A percentile compares a stretch with the other conserved stretches of the same genome.
phyloP scores from a whole-genome alignment of 2,797 vertebrate species.

The Lepidocolaptes lacrymiger region DNA sequence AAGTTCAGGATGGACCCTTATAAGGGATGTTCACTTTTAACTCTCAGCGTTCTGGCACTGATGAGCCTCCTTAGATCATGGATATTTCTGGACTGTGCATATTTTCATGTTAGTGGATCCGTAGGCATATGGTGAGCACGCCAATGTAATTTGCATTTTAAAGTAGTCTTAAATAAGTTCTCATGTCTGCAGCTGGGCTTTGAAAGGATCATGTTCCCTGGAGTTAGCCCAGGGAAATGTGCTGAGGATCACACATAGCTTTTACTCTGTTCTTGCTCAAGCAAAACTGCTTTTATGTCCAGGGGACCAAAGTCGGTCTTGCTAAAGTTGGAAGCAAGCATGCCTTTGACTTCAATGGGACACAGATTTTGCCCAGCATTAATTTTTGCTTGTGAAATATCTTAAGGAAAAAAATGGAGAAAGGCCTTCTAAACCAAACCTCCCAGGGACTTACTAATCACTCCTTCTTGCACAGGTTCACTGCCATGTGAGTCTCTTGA shows the following conservation, averaged over 20 bases:
- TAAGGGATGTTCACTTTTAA: neutral
- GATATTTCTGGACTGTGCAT: neutral
- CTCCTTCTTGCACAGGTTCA: neutral
- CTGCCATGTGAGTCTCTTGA: neutral
- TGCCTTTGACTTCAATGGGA: conserved; percentile 1
- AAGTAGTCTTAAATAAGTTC: conserved; percentile 59
- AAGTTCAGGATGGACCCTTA: neutral
- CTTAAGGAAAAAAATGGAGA: neutral
- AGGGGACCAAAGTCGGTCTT: conserved; percentile 4
- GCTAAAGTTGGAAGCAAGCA: neutral
- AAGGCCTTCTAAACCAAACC: neutral
- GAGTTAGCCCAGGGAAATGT: conserved; percentile 47
- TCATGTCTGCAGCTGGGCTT: conserved; percentile 56
- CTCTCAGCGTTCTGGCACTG: neutral
- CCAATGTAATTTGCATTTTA: conserved; percentile 54
- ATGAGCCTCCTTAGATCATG: neutral
- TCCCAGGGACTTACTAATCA: neutral
- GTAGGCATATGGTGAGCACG: neutral
- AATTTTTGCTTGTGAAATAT: neutral
- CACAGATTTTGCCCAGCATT: neutral
- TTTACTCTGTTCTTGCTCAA: conserved; percentile 60
- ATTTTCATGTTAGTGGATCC: conserved; percentile 13
- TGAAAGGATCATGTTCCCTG: conserved; percentile 44
- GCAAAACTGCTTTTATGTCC: conserved; percentile 60
- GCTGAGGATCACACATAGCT: conserved; percentile 52